Evolutionary conservation across 2,888 invertebrate genomes (phyloP).

Genomic region (Drosophila anceps): DNA sequence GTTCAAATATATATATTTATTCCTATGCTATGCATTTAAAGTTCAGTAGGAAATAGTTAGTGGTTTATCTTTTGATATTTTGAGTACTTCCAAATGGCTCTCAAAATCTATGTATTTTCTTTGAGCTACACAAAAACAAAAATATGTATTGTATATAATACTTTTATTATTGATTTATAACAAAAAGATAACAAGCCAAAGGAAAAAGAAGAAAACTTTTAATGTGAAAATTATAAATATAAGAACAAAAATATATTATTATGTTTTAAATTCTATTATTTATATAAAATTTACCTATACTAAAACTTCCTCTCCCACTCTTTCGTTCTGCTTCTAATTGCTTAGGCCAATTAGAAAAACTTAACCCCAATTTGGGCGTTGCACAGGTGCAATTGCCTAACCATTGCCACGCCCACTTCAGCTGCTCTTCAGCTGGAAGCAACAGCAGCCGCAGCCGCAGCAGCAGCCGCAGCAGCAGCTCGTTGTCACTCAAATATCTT

Average conservation of each 20-base stretch:
- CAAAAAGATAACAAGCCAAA: not conserved
- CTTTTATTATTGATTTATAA: not conserved
- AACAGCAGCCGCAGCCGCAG: not conserved
- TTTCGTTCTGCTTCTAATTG: constrained; percentile 44
- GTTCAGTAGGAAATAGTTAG: too few species aligned
- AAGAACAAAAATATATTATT: too few species aligned
- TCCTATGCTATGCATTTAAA: not conserved
- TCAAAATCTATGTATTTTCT: too few species aligned
- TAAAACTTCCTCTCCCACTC: constrained; percentile 33
- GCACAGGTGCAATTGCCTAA: constrained; percentile 18
- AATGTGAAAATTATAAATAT: too few species aligned
- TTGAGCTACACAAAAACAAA: too few species aligned
- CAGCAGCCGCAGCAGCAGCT: not conserved
- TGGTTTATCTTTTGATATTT: too few species aligned
- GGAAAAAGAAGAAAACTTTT: not conserved
- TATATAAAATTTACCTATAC: not conserved
- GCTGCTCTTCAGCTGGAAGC: constrained; percentile 1
- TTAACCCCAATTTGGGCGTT: constrained; percentile 69
- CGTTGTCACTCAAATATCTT: constrained; percentile 17
- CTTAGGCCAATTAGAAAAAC: constrained; percentile 75
- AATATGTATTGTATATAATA: not conserved
- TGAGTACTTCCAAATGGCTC: too few species aligned
- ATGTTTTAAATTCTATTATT: not conserved
- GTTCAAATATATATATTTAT: not conserved
- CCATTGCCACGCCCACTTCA: not conserved